These are phyloP conservation scores for Rhogogaster chlorosoma DNA, from an alignment of 2,888 invertebrate genomes.

Conservation along the genomic window DNA sequence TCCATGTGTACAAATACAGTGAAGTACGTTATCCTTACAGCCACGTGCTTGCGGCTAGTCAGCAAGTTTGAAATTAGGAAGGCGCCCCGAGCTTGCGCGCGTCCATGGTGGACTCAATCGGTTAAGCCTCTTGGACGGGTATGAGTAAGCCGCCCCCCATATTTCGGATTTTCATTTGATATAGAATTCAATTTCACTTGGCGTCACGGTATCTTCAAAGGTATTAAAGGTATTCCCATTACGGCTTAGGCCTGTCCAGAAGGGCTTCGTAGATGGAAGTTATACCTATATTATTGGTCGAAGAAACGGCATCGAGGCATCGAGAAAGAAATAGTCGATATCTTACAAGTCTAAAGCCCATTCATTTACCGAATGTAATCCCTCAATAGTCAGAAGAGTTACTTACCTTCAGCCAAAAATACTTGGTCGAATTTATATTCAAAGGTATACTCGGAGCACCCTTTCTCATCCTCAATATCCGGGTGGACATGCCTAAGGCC, in stretches of 20 bases:
- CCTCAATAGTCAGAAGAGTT: background rate
- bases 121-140: constrained; percentile 34
- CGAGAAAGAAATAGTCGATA: background rate
- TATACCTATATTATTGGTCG: background rate
- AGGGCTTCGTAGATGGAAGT: constrained; percentile 8
- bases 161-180: constrained; percentile 48
- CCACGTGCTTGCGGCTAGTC: constrained; percentile 37
- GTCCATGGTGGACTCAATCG: constrained; percentile 36
- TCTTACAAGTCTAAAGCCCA: background rate
- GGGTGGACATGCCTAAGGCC: constrained; percentile 28
- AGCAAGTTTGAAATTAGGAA: constrained; percentile 48
- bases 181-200: constrained; percentile 43
- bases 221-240: constrained; percentile 41
- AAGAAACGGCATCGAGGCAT: background rate
- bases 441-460: background rate
- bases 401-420: background rate
- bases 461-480: constrained; percentile 26
- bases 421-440: background rate
- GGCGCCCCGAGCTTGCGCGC: background rate
- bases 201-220: constrained; percentile 32
- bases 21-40: constrained; percentile 16
- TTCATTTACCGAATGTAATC: background rate
- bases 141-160: constrained; percentile 30
- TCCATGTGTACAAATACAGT: constrained; percentile 27
- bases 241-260: constrained; percentile 29